A percentile compares a stretch with the other conserved stretches of the same genome.
phyloP scores from a whole-genome alignment of 2,888 invertebrate species.

The Sphaerophoria rueppellii region DNA sequence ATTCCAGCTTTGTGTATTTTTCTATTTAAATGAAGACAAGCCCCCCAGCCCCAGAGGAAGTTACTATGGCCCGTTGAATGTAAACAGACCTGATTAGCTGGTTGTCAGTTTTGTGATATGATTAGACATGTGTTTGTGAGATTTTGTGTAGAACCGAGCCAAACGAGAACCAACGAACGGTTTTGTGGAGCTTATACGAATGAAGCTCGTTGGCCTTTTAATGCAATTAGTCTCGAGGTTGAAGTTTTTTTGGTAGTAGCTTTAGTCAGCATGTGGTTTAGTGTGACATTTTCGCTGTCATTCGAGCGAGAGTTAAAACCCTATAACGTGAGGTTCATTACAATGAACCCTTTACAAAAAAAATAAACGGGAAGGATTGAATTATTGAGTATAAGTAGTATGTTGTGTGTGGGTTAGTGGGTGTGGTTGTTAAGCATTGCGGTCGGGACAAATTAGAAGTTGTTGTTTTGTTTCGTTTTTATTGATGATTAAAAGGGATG shows the following conservation, averaged over 20 bases:
- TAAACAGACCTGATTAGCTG: constrained; percentile 71
- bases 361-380: constrained; percentile 14
- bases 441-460: constrained; percentile 7
- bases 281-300: constrained; percentile 59
- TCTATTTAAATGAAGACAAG: constrained; percentile 57
- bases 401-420: background rate
- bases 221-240: constrained; percentile 66
- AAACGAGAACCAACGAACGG: background rate
- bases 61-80: constrained; percentile 58
- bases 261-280: constrained; percentile 66
- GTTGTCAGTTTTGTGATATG: constrained; percentile 42
- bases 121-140: constrained; percentile 22
- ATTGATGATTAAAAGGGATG: background rate
- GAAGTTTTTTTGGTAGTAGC: constrained; percentile 19
- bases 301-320: constrained; percentile 30
- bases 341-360: constrained; percentile 22
- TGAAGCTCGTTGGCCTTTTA: constrained; percentile 69
- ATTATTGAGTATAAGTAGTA: constrained; percentile 23
- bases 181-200: constrained; percentile 24
- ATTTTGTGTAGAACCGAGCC: constrained; percentile 10
- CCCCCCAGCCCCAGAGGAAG: background rate
- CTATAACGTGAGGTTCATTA: constrained; percentile 49
- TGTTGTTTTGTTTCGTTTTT: background rate
- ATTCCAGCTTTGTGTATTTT: background rate
- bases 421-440: background rate